These are phyloP conservation scores for Drosophila bipectinata DNA, from an alignment of 1,140 invertebrate species.

Conservation along the genomic window DNA sequence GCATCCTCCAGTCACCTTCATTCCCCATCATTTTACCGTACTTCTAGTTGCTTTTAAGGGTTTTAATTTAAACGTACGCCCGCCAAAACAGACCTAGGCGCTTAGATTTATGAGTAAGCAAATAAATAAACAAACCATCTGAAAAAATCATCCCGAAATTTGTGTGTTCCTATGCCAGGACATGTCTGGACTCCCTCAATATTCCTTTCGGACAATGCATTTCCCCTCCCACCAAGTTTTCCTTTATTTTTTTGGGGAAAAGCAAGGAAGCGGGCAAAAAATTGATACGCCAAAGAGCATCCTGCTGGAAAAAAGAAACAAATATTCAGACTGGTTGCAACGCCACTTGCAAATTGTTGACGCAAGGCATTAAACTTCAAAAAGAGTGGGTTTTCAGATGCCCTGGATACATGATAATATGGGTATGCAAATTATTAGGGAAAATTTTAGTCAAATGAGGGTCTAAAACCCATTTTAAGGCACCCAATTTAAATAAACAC, in stretches of 20 bases:
- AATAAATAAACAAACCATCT: conserved; percentile 71
- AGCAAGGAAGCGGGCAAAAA: conserved; percentile 47
- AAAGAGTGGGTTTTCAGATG: conserved; percentile 11
- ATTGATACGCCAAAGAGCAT: conserved; percentile 72
- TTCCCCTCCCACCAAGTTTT: conserved; percentile 5
- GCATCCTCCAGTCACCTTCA: conserved; percentile 26
- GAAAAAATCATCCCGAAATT: conserved; percentile 51
- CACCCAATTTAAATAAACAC: no score
- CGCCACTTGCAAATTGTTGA: conserved; percentile 71
- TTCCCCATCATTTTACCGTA: conserved; percentile 38
- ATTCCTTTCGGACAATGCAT: conserved; percentile 67
- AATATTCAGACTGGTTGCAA: conserved; percentile 59
- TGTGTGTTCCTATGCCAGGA: conserved; percentile 52
- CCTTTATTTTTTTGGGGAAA: conserved; percentile 2
- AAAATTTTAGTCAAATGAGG: no score
- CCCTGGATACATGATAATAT: conserved; percentile 11
- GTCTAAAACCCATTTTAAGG: no score
- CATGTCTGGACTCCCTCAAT: conserved; percentile 67
- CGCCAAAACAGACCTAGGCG: conserved; percentile 60
- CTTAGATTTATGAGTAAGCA: conserved; percentile 72
- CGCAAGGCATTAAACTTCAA: conserved; percentile 65
- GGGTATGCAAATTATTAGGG: no score
- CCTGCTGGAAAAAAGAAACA: conserved; percentile 15
- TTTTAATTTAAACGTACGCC: conserved; percentile 69
- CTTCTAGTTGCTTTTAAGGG: conserved; percentile 71